Evolutionary conservation across 2,797 vertebrate genomes (phyloP).

Genomic region (Enteromius mattozi): DNA sequence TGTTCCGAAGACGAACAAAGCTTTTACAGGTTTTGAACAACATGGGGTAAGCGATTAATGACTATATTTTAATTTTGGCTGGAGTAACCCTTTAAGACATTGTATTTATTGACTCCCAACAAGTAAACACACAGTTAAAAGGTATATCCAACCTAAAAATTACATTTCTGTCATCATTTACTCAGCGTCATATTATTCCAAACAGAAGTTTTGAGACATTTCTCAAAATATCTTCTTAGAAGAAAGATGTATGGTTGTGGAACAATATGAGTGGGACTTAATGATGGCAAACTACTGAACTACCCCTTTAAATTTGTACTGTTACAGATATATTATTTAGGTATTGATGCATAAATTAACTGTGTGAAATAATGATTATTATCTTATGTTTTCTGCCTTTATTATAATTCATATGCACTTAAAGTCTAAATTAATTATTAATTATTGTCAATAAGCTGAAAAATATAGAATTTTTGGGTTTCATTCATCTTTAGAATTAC

Average conservation of each 20-base stretch:
- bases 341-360: neutral
- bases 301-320: neutral
- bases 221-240: neutral
- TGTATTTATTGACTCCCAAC: neutral
- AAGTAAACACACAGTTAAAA: neutral
- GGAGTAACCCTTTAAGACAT: neutral
- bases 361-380: neutral
- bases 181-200: neutral
- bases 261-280: neutral
- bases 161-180: neutral
- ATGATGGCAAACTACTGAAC: neutral
- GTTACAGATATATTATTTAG: neutral
- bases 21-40: too few species aligned
- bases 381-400: slow-evolving; percentile 2
- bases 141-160: neutral
- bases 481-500: neutral
- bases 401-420: slow-evolving; percentile 19
- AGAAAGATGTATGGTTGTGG: neutral
- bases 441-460: neutral
- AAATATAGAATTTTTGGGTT: neutral
- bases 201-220: neutral
- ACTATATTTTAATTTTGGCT: too few species aligned
- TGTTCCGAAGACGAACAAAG: too few species aligned
- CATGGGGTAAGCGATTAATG: too few species aligned
- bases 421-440: neutral